phyloP scores from a whole-genome alignment of 2,113 vertebrate genomes.

The Salvator merianae region DNA sequence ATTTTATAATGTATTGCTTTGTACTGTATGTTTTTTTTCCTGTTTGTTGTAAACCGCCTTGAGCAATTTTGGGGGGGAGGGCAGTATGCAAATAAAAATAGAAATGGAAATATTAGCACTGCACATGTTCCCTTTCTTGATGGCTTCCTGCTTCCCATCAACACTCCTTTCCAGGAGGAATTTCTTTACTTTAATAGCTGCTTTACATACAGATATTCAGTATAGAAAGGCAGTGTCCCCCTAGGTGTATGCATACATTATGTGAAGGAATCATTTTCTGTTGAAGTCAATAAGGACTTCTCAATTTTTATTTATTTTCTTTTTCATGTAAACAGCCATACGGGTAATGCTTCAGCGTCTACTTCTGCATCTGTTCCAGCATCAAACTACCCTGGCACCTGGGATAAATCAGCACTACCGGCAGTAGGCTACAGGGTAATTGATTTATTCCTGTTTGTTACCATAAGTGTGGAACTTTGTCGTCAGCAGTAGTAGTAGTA shows the following conservation, averaged over 20 bases:
- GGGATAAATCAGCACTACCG: constrained; percentile 75
- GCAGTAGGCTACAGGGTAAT: constrained; percentile 77
- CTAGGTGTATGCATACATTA: neutral
- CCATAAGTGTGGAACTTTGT: too few species aligned
- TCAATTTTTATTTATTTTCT: neutral
- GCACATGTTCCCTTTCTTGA: neutral
- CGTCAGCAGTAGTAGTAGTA: too few species aligned
- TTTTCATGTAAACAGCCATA: constrained; percentile 45
- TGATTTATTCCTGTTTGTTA: accelerated
- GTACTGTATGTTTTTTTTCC: too few species aligned
- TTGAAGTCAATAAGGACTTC: neutral
- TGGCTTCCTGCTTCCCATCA: neutral
- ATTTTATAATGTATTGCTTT: too few species aligned
- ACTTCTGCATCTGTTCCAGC: constrained; percentile 46
- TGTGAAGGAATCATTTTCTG: neutral
- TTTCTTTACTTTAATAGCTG: neutral
- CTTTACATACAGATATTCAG: neutral
- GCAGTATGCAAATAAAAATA: too few species aligned
- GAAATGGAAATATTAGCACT: too few species aligned
- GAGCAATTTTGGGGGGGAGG: too few species aligned
- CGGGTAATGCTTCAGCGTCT: constrained; percentile 32
- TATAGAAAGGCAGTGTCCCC: neutral
- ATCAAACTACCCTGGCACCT: constrained; percentile 70
- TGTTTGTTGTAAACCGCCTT: too few species aligned
- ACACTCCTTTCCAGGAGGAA: too few species aligned